Percentiles rank a stretch among this genome's conserved stretches.
phyloP scores from a whole-genome alignment of 2,797 vertebrate genomes.

The Acanthurus tractus region DNA sequence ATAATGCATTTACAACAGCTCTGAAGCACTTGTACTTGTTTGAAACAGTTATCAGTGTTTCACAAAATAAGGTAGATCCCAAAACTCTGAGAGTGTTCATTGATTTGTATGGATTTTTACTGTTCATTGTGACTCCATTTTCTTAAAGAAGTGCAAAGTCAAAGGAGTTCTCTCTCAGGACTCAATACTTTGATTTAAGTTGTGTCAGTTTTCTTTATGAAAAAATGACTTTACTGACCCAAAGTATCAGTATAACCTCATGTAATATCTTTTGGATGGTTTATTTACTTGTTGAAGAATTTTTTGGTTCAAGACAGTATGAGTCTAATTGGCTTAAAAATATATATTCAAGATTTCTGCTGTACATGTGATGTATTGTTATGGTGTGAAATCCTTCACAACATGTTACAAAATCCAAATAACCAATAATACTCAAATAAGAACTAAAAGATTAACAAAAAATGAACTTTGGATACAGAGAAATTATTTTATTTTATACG shows the following conservation, averaged over 20 bases:
- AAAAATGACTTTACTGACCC: no score
- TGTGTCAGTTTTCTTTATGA: not conserved
- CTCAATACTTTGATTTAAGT: no score
- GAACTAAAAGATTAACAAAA: no score
- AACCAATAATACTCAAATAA: no score
- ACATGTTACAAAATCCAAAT: not conserved
- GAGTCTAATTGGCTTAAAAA: not conserved
- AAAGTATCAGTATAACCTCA: no score
- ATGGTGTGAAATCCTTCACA: not conserved
- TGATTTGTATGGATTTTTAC: not conserved
- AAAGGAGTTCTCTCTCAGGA: not conserved
- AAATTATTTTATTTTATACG: no score
- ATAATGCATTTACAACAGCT: not conserved
- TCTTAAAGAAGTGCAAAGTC: not conserved
- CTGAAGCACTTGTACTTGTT: not conserved
- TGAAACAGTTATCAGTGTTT: not conserved
- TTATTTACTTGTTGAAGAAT: not conserved
- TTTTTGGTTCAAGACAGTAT: not conserved
- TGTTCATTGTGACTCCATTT: not conserved
- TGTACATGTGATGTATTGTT: not conserved
- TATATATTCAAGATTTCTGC: not conserved
- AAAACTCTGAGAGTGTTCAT: not conserved
- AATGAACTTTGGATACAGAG: no score
- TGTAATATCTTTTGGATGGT: not conserved
- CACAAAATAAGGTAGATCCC: not conserved